Conservation (phyloP, 2,888 invertebrate genomes). For the Drosophila testacea region DNA sequence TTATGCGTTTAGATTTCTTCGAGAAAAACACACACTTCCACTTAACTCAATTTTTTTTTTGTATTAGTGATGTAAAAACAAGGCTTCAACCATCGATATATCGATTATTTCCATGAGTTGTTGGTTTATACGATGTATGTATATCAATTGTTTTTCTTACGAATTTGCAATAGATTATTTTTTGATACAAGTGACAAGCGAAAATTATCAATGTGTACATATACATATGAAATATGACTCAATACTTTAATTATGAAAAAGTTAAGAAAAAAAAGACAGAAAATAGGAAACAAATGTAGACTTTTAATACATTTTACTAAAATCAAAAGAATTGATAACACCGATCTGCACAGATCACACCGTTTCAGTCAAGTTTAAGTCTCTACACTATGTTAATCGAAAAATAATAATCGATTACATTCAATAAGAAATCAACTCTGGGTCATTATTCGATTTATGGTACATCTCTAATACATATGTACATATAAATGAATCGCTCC, state of each 20-base stretch:
- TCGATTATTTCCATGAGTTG: not conserved
- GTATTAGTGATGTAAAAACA: slow-evolving; percentile 7
- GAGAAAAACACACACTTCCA: slow-evolving; percentile 20
- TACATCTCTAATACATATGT: slow-evolving; percentile 42
- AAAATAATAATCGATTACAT: not conserved
- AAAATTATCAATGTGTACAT: too few relatives aligned
- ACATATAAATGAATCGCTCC: slow-evolving; percentile 52
- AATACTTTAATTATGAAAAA: too few relatives aligned
- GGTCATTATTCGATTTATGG: not conserved
- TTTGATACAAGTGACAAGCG: too few relatives aligned
- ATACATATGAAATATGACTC: too few relatives aligned
- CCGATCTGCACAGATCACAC: not conserved
- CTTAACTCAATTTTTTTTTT: not conserved
- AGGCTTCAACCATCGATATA: not conserved
- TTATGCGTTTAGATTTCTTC: slow-evolving; percentile 4
- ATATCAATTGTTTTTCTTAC: not conserved
- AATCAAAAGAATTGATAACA: too few relatives aligned
- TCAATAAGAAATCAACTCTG: slow-evolving; percentile 3
- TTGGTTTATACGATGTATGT: not conserved
- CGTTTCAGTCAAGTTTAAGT: not conserved
- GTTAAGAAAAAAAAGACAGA: too few relatives aligned
- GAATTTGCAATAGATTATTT: not conserved
- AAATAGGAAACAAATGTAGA: too few relatives aligned
- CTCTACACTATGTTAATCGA: not conserved
- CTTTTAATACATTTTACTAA: too few relatives aligned